These are phyloP conservation scores for Scomber colias DNA, from an alignment of 2,113 vertebrate species.

Conservation along the genomic window DNA sequence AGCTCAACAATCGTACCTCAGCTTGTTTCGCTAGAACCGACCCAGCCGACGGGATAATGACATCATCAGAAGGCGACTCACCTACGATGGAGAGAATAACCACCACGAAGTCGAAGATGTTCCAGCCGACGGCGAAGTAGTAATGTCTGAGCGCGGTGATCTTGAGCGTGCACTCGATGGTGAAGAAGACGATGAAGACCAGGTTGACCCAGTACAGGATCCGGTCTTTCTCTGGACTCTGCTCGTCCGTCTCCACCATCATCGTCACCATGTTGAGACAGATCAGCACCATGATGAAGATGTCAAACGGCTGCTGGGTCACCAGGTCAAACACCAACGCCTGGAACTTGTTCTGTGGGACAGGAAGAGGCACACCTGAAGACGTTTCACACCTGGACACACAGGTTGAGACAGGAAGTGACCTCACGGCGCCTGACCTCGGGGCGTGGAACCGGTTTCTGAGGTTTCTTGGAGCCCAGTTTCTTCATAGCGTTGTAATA, in stretches of 20 bases:
- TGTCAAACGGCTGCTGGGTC: slow-evolving; percentile 92
- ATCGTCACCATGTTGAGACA: slow-evolving; percentile 98
- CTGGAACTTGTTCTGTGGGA: slow-evolving; percentile 63
- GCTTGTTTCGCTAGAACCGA: too few relatives aligned
- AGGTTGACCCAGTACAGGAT: slow-evolving; percentile 91
- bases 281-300: slow-evolving; percentile 95
- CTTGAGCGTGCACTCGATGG: slow-evolving; percentile 91
- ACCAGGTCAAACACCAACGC: slow-evolving; percentile 93
- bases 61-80: slow-evolving; percentile 62
- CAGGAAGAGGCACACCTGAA: neutral
- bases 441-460: slow-evolving; percentile 95
- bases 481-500: slow-evolving; percentile 99
- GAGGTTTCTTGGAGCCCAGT: slow-evolving; percentile 94
- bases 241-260: slow-evolving; percentile 97
- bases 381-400: neutral
- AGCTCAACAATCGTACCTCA: too few relatives aligned
- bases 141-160: slow-evolving; percentile 90
- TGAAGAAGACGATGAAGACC: slow-evolving; percentile 94
- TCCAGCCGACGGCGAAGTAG: slow-evolving; percentile 94
- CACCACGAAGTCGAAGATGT: slow-evolving; percentile 97
- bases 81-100: slow-evolving; percentile 94
- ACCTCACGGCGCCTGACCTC: slow-evolving; percentile 78
- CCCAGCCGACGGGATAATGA: neutral
- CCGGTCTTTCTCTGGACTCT: slow-evolving; percentile 86
- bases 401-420: neutral